Evolutionary conservation across 2,888 invertebrate species (phyloP).

Genomic region (Trichopoda pennipes): DNA sequence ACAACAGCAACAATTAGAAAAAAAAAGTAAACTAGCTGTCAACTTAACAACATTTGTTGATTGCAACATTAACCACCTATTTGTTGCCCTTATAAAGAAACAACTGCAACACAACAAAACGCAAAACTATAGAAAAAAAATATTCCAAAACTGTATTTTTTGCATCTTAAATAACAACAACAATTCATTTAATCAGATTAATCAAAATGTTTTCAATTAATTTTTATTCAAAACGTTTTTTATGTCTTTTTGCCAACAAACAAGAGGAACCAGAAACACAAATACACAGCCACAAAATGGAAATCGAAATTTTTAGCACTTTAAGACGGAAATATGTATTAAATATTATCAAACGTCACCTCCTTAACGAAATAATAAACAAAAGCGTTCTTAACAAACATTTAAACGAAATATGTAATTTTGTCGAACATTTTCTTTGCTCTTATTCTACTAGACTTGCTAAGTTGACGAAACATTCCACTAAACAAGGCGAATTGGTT

Average conservation of each 20-base stretch:
- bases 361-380: too few species aligned
- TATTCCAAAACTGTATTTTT: conserved; percentile 7
- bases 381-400: too few species aligned
- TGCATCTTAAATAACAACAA: conserved; percentile 27
- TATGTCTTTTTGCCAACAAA: conserved; percentile 13
- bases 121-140: conserved; percentile 11
- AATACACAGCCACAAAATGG: not conserved
- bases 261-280: not conserved
- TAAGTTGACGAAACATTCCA: too few species aligned
- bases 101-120: conserved; percentile 26
- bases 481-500: too few species aligned
- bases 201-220: conserved; percentile 58
- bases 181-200: conserved; percentile 52
- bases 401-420: too few species aligned
- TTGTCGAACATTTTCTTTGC: not conserved
- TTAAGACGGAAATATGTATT: not conserved
- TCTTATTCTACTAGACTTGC: too few species aligned
- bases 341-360: too few species aligned
- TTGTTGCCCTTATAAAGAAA: conserved; percentile 56
- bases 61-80: conserved; percentile 65
- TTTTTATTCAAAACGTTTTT: conserved; percentile 45
- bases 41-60: conserved; percentile 66
- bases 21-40: conserved; percentile 61
- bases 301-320: not conserved
- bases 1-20: conserved; percentile 32